These are phyloP conservation scores for Catharus bicknelli DNA, from an alignment of 2,113 vertebrate species.

Conservation along the genomic window DNA sequence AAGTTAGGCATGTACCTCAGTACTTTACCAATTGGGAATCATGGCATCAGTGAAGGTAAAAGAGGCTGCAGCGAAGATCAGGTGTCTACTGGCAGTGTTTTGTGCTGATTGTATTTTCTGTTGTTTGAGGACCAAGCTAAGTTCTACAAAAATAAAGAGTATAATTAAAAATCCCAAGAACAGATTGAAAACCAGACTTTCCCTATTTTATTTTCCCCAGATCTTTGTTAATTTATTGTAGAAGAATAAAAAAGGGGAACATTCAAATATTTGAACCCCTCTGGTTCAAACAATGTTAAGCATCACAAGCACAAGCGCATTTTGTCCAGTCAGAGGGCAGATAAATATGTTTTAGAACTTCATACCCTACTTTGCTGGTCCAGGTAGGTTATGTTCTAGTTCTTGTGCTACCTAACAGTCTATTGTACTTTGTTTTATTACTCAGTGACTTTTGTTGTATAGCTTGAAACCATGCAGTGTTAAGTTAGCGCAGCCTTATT, in stretches of 20 bases:
- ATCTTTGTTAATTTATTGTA: not conserved
- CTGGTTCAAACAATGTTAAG: not conserved
- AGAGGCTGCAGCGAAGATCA: not conserved
- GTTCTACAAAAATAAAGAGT: not conserved
- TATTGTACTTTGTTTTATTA: not conserved
- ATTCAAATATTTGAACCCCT: not conserved
- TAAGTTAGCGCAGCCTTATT: not conserved
- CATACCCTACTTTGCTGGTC: not conserved
- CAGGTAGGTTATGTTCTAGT: not conserved
- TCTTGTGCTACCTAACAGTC: not conserved
- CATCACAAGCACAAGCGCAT: not conserved
- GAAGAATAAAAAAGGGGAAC: not conserved
- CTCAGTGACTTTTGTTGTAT: not conserved
- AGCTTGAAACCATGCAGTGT: not conserved
- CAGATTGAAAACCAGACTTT: not conserved
- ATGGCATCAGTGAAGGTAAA: not conserved
- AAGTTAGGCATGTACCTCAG: not conserved
- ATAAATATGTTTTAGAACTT: not conserved
- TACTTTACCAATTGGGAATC: not conserved
- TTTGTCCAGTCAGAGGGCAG: not conserved
- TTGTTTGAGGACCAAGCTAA: not conserved
- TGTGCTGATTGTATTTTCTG: not conserved
- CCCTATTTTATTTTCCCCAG: not conserved
- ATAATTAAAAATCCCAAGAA: not conserved
- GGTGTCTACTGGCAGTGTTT: not conserved